These are phyloP conservation scores for Synergus laeviventris DNA, from an alignment of 2,888 invertebrate species.

Conservation along the genomic window DNA sequence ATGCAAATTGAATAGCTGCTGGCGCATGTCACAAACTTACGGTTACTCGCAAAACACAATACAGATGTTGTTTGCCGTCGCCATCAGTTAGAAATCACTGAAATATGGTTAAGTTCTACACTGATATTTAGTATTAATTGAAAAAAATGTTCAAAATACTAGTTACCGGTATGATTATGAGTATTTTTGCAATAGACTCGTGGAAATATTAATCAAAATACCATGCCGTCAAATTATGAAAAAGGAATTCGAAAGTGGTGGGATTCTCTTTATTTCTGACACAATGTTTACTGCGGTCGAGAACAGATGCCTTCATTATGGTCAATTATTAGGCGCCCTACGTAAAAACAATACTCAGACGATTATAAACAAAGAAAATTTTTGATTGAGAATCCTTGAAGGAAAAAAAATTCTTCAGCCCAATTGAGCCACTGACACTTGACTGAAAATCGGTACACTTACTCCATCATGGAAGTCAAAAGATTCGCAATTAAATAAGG, in stretches of 20 bases:
- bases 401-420: too few relatives aligned
- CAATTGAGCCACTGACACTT: too few relatives aligned
- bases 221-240: not conserved
- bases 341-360: too few relatives aligned
- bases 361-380: too few relatives aligned
- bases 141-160: too few relatives aligned
- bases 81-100: slow-evolving; percentile 10
- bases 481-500: not conserved
- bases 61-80: slow-evolving; percentile 42
- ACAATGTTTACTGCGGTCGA: slow-evolving; percentile 2
- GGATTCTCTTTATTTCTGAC: not conserved
- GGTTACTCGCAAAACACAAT: slow-evolving; percentile 39
- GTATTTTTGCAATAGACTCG: too few relatives aligned
- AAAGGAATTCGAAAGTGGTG: not conserved
- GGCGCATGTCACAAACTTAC: slow-evolving; percentile 49
- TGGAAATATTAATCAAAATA: not conserved
- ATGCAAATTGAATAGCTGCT: slow-evolving; percentile 63
- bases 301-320: not conserved
- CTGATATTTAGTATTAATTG: too few relatives aligned
- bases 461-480: too few relatives aligned
- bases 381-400: too few relatives aligned
- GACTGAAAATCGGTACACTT: too few relatives aligned
- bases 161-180: too few relatives aligned
- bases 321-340: not conserved
- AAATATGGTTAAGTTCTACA: slow-evolving; percentile 9